phyloP scores from a whole-genome alignment of 2,888 invertebrate genomes.

The Noctua pronuba region DNA sequence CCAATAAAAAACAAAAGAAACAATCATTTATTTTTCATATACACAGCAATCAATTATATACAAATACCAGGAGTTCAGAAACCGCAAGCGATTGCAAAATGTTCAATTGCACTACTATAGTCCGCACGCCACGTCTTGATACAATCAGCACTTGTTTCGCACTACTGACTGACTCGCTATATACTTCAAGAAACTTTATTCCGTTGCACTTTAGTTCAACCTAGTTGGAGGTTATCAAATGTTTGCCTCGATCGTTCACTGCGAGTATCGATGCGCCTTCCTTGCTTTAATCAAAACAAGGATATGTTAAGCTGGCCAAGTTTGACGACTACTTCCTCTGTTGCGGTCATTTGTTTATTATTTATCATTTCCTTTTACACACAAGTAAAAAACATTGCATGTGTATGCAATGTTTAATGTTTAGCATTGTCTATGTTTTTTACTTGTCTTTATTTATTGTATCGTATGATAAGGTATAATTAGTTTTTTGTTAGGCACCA shows the following conservation, averaged over 20 bases:
- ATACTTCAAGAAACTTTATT: conserved; percentile 39
- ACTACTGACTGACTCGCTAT: conserved; percentile 53
- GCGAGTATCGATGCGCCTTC: conserved; percentile 44
- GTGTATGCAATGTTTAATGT: too few relatives aligned
- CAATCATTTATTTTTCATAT: conserved; percentile 60
- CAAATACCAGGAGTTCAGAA: conserved; percentile 74
- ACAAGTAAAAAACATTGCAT: too few relatives aligned
- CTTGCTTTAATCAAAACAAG: conserved; percentile 58
- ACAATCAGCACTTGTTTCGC: conserved; percentile 62
- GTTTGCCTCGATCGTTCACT: conserved; percentile 53
- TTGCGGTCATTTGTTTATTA: conserved; percentile 16
- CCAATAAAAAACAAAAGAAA: conserved; percentile 70
- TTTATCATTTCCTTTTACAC: conserved; percentile 37
- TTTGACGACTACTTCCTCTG: conserved; percentile 45
- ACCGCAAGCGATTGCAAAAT: conserved; percentile 47
- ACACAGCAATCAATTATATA: conserved; percentile 63
- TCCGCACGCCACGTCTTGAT: conserved; percentile 75
- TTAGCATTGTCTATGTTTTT: too few relatives aligned
- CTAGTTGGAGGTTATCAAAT: conserved; percentile 65
- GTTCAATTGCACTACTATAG: conserved; percentile 52
- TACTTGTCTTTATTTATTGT: not conserved
- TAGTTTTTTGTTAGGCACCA: not conserved
- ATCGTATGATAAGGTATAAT: not conserved
- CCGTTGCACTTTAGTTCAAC: conserved; percentile 43
- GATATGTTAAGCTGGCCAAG: conserved; percentile 43